Evolutionary conservation across 1,140 invertebrate species (phyloP), one percentile per base, ranked within the genome.

Genomic region (Dendroctonus valens): DNA sequence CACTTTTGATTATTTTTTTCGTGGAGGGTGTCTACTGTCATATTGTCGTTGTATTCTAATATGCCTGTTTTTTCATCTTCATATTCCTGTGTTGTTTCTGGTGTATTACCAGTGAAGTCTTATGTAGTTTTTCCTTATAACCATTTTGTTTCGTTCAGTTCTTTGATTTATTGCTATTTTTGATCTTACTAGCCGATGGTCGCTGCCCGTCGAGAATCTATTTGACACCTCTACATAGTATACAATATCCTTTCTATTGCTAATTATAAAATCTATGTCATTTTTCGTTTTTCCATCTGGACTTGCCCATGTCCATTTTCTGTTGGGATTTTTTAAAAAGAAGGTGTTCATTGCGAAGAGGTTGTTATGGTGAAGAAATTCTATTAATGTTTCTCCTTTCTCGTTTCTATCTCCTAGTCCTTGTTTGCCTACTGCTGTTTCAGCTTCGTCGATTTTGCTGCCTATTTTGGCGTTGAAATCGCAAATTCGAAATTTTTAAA

Each of bases 381-480:
- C 44, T 46, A 46, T 46, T 1, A 46, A 46, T 46, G 44, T n/a
- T n/a, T n/a, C n/a, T n/a, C 44, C 44, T 46, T 4, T 46, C 44
- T 46, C 44, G 12, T 46, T 46, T 46, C 44, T 46, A 46, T 46
- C 12, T 46, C 44, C 44, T 46, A 4, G 44, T 46, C 4, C 44
- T 0, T 9, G 44, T 4, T 4, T 46, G 44, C 4, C 44, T 46
- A 2, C 44, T 46, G 44, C 44, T 46, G 44, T 46, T 46, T 46
- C 44, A 46, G 44, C 26, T 26, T 26, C 3, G 26, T 26, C 26
- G 3, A 46, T 46, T 46, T 4, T 46, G 44, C 44, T 46, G 12
- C 44, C 44, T 46, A 46, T 46, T 46, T 46, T 46, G 44, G 44
- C 44, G 44, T 46, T 46, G 44, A 46, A 46, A 46, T 46, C 44